Conservation (phyloP, 1,140 invertebrate species). For the Bursaphelenchus mucronatus region DNA sequence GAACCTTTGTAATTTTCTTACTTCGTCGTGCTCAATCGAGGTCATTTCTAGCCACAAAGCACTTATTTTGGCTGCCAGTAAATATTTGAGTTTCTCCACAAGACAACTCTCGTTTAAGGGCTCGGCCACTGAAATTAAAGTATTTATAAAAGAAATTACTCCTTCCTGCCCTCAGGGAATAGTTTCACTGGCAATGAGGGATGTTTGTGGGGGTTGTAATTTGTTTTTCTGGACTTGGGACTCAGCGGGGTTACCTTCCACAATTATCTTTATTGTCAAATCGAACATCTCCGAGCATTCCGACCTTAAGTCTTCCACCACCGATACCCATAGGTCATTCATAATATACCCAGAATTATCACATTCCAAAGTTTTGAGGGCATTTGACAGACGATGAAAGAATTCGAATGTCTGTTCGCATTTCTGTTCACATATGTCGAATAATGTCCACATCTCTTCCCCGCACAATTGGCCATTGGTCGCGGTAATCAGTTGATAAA, state of each 20-base stretch:
- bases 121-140: conserved; percentile 12
- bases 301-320: conserved; percentile 33
- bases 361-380: conserved; percentile 23
- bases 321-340: conserved; percentile 34
- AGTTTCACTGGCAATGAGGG: too few species aligned
- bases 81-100: conserved; percentile 35
- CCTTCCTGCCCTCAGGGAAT: too few species aligned
- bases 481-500: conserved; percentile 39
- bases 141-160: too few species aligned
- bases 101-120: conserved; percentile 16
- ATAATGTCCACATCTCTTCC: conserved; percentile 30
- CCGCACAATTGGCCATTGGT: conserved; percentile 27
- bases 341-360: conserved; percentile 24
- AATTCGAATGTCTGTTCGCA: conserved; percentile 23
- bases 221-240: neutral
- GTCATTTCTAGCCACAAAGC: conserved; percentile 44
- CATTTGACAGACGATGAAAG: conserved; percentile 31
- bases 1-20: neutral
- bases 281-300: conserved; percentile 41
- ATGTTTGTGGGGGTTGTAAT: neutral
- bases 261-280: conserved; percentile 20
- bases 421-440: conserved; percentile 33
- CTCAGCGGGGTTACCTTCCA: conserved; percentile 19
- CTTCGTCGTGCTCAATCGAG: conserved; percentile 28
- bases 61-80: conserved; percentile 29